phyloP scores from a whole-genome alignment of 2,113 vertebrate genomes.

The Cichladusa arquata region DNA sequence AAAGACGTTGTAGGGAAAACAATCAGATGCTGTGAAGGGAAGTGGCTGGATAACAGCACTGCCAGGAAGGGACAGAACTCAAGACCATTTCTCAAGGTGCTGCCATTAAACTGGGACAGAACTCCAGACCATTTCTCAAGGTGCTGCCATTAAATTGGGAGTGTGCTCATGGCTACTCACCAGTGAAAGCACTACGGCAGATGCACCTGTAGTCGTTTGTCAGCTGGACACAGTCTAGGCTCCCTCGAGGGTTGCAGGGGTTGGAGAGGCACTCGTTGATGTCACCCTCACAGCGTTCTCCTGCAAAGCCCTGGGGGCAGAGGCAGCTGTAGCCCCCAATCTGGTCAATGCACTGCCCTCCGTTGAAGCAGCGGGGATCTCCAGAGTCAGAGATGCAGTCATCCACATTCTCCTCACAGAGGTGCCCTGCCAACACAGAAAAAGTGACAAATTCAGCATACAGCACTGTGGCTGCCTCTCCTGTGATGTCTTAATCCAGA shows the following conservation, averaged over 20 bases:
- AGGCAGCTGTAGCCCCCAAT: conserved; percentile 85
- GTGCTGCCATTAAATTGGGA: neutral
- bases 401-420: conserved; percentile 86
- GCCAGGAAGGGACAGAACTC: neutral
- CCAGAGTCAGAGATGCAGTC: conserved; percentile 79
- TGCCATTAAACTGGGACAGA: neutral
- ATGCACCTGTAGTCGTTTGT: conserved; percentile 85
- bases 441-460: neutral
- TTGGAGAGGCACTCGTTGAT: conserved; percentile 90
- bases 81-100: neutral
- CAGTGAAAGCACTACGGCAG: conserved; percentile 88
- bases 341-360: conserved; percentile 87
- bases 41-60: neutral
- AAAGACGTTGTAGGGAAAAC: neutral
- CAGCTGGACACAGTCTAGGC: conserved; percentile 88
- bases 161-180: conserved; percentile 52
- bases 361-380: conserved; percentile 83
- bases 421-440: conserved; percentile 69
- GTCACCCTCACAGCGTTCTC: conserved; percentile 90
- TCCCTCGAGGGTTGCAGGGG: conserved; percentile 84
- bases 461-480: accelerated
- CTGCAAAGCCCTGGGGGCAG: conserved; percentile 86
- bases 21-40: neutral
- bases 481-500: neutral
- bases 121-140: neutral